A percentile compares a stretch with the other conserved stretches of the same genome.
Evolutionary conservation across 2,888 invertebrate species (phyloP).

Genomic region (Spisula solida): DNA sequence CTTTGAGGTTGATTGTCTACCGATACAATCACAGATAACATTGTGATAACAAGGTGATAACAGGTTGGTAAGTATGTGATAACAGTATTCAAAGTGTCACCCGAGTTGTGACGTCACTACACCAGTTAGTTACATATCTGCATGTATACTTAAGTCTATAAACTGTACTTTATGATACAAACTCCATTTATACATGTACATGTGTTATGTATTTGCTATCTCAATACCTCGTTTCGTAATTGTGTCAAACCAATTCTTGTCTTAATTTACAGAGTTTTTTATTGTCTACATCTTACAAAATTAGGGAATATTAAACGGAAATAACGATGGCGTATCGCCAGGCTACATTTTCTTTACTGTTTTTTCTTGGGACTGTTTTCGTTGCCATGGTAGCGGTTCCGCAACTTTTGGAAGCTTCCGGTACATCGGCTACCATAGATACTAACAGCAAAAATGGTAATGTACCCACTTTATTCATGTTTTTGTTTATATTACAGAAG

Average conservation of each 20-base stretch:
- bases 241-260: background rate
- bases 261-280: background rate
- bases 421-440: background rate
- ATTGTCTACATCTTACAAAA: background rate
- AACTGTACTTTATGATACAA: background rate
- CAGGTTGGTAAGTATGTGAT: background rate
- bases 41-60: too few relatives aligned
- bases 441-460: background rate
- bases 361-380: constrained; percentile 54
- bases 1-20: background rate
- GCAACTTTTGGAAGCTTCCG: constrained; percentile 20
- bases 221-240: background rate
- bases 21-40: background rate
- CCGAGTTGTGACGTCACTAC: background rate
- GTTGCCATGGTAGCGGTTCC: constrained; percentile 51
- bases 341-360: constrained; percentile 46
- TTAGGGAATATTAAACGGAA: background rate
- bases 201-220: background rate
- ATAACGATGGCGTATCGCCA: constrained; percentile 29
- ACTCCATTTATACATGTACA: background rate
- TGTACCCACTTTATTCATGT: background rate
- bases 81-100: background rate
- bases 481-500: background rate
- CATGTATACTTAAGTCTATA: background rate
- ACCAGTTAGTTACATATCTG: background rate